Evolutionary conservation across 2,888 invertebrate genomes (phyloP).

Genomic region (Ichneumoninae sp.): DNA sequence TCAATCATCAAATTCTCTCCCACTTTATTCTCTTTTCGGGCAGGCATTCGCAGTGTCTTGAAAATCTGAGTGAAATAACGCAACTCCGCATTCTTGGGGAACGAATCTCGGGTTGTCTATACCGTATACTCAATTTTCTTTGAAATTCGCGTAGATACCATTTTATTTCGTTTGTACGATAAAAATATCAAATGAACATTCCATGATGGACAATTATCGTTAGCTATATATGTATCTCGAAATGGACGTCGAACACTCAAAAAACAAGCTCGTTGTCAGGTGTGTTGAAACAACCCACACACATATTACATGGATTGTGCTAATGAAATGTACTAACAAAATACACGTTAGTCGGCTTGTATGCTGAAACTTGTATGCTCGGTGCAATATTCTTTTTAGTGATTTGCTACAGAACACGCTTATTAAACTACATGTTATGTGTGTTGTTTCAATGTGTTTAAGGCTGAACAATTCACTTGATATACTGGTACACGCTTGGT

Average conservation of each 20-base stretch:
- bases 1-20: slow-evolving; percentile 56
- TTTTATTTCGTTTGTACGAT: slow-evolving; percentile 2
- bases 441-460: too few relatives aligned
- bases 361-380: too few relatives aligned
- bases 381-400: too few relatives aligned
- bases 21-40: slow-evolving; percentile 44
- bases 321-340: too few relatives aligned
- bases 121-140: background rate
- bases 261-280: too few relatives aligned
- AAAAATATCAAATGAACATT: background rate
- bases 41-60: slow-evolving; percentile 28
- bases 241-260: background rate
- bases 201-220: background rate
- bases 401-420: too few relatives aligned
- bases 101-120: slow-evolving; percentile 28
- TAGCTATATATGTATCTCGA: background rate
- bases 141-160: background rate
- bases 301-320: too few relatives aligned
- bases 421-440: too few relatives aligned
- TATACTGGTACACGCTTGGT: too few relatives aligned
- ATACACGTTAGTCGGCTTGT: too few relatives aligned
- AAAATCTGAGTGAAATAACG: slow-evolving; percentile 39
- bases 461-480: too few relatives aligned
- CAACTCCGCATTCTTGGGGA: slow-evolving; percentile 2
- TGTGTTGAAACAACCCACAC: too few relatives aligned